Evolutionary conservation across 37 sponge, comb jelly and placozoan genomes (phyloP).

Genomic region (Geodia barretti): DNA sequence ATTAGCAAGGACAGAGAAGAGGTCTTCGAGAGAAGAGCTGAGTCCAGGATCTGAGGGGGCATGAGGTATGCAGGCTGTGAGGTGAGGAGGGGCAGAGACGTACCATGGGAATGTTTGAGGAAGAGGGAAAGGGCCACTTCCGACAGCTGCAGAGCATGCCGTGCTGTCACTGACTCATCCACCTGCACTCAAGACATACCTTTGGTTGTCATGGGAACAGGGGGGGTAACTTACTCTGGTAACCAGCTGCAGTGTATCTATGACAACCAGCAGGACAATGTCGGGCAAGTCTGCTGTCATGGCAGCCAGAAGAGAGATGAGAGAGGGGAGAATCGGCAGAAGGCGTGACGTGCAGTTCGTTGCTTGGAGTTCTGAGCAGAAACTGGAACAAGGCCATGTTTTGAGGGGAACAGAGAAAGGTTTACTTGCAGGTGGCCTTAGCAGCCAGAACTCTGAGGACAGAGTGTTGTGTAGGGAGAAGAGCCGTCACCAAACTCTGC

Average conservation of each 20-base stretch:
- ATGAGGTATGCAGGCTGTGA: not conserved
- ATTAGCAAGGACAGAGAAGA: constrained; percentile 48
- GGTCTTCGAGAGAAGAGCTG: constrained; percentile 51
- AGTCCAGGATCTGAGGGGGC: constrained; percentile 56
- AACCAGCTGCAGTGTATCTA: constrained; percentile 45
- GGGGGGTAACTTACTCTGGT: constrained; percentile 18
- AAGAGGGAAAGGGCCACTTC: constrained; percentile 41
- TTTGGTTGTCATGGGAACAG: not conserved
- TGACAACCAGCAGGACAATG: constrained; percentile 17
- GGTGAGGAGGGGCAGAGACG: not conserved
- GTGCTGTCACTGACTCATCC: constrained; percentile 23
- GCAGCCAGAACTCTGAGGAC: constrained; percentile 67
- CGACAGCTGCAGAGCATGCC: constrained; percentile 2
- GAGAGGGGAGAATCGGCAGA: constrained; percentile 12
- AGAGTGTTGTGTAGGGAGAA: constrained; percentile 41
- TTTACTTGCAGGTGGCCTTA: constrained; percentile 55
- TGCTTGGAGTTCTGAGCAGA: constrained; percentile 41
- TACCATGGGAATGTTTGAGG: constrained; percentile 62
- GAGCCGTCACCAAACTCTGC: constrained; percentile 31
- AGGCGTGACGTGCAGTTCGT: constrained; percentile 22
- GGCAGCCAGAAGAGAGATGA: constrained; percentile 6
- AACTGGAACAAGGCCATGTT: constrained; percentile 16
- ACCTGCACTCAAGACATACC: constrained; percentile 11
- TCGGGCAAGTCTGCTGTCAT: constrained; percentile 42
- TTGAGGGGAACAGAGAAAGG: not conserved